Evolutionary conservation across 92 coral and sea anemone genomes (phyloP).

Genomic region (Anthopleura xanthogrammica): DNA sequence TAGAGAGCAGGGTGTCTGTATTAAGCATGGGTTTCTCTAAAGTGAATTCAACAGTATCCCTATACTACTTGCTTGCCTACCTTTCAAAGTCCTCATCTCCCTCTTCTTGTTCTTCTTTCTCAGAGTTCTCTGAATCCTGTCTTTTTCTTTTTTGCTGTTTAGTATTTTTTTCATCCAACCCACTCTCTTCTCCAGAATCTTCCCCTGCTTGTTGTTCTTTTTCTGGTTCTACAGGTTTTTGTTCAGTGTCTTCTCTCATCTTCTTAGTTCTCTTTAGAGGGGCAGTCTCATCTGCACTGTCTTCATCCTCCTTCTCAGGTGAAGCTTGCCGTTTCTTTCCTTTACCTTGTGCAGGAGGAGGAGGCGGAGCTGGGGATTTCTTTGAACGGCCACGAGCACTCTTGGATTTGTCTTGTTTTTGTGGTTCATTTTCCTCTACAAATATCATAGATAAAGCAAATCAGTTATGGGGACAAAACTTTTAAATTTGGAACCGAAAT

Average conservation of each 20-base stretch:
- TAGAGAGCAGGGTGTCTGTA: no score
- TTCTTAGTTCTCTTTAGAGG: conserved; percentile 49
- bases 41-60: no score
- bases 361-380: conserved; percentile 22
- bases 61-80: conserved; percentile 22
- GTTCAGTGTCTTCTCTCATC: neutral
- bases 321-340: conserved; percentile 28
- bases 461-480: neutral
- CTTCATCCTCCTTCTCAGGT: conserved; percentile 26
- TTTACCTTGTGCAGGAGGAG: conserved; percentile 22
- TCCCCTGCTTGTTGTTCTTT: conserved; percentile 15
- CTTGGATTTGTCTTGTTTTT: conserved; percentile 51
- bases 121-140: conserved; percentile 47
- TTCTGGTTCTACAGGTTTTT: conserved; percentile 18
- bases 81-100: conserved; percentile 68
- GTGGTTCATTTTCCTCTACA: conserved; percentile 35
- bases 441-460: neutral
- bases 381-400: conserved; percentile 50
- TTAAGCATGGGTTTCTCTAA: no score
- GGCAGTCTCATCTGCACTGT: conserved; percentile 38
- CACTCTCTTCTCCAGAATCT: conserved; percentile 29
- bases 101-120: conserved; percentile 31
- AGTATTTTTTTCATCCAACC: neutral
- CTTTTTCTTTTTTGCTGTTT: conserved; percentile 50
- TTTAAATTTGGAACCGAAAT: neutral